Conservation (phyloP, 2,797 vertebrate genomes). For the Sebastes cheni region DNA sequence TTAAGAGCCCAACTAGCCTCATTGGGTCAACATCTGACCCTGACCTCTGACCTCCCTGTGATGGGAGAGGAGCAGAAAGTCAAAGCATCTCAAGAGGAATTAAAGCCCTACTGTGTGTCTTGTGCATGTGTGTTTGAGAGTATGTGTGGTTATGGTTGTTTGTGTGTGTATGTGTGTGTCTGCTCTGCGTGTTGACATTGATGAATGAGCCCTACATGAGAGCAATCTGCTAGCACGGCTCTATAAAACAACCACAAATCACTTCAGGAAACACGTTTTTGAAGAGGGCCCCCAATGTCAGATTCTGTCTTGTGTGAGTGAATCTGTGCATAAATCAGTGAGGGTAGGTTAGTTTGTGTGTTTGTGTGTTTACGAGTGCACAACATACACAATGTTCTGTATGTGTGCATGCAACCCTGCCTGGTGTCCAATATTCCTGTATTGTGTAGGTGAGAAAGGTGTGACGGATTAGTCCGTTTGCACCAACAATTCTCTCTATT, state of each 20-base stretch:
- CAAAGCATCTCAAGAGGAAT: neutral
- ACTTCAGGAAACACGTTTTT: constrained; percentile 68
- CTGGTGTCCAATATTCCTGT: neutral
- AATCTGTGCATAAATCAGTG: constrained; percentile 47
- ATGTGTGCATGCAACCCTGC: neutral
- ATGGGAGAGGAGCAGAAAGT: neutral
- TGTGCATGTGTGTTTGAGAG: neutral
- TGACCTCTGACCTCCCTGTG: neutral
- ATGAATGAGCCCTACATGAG: constrained; percentile 69
- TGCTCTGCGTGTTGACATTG: constrained; percentile 56
- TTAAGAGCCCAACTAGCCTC: neutral
- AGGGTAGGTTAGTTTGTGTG: neutral
- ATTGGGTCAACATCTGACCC: neutral
- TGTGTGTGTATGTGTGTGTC: neutral
- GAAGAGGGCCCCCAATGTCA: constrained; percentile 50
- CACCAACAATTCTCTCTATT: neutral
- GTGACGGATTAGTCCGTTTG: neutral
- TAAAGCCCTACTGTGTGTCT: neutral
- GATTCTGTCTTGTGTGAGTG: constrained; percentile 40
- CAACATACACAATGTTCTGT: neutral
- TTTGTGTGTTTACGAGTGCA: neutral
- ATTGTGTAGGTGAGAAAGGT: neutral
- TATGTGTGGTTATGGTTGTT: constrained; percentile 6
- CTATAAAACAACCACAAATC: constrained; percentile 68
- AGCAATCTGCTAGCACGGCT: constrained; percentile 69